Conservation (phyloP, 2,888 invertebrate species). For the Drosophila mulleri region DNA sequence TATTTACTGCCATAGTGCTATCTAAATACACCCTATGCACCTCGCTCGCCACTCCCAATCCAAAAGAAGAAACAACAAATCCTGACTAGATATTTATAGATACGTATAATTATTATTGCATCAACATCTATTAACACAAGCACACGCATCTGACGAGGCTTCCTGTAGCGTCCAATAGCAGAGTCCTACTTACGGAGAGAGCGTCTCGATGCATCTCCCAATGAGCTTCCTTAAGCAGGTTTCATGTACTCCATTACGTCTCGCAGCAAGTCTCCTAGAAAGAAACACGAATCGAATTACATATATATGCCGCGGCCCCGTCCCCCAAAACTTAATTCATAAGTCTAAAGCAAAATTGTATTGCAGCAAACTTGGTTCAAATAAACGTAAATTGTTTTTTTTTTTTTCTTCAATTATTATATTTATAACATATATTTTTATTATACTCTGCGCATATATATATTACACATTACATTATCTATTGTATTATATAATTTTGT, state of each 20-base stretch:
- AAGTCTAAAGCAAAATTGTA: slow-evolving; percentile 48
- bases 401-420: slow-evolving; percentile 37
- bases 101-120: slow-evolving; percentile 16
- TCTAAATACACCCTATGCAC: slow-evolving; percentile 66
- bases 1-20: slow-evolving; percentile 80
- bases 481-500: slow-evolving; percentile 64
- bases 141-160: slow-evolving; percentile 45
- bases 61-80: slow-evolving; percentile 27
- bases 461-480: slow-evolving; percentile 60
- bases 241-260: slow-evolving; percentile 48
- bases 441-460: slow-evolving; percentile 65
- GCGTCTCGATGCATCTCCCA: slow-evolving; percentile 18
- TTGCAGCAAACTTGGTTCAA: slow-evolving; percentile 55
- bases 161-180: slow-evolving; percentile 45
- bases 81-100: slow-evolving; percentile 47
- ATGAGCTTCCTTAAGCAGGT: slow-evolving; percentile 64
- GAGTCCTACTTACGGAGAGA: slow-evolving; percentile 33
- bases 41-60: slow-evolving; percentile 56
- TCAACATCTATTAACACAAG: slow-evolving; percentile 26
- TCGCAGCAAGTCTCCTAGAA: slow-evolving; percentile 27
- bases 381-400: slow-evolving; percentile 37
- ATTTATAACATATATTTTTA: slow-evolving; percentile 26
- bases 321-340: slow-evolving; percentile 27
- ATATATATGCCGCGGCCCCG: slow-evolving; percentile 23
- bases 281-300: slow-evolving; percentile 34